These are phyloP conservation scores for Drosophila novamexicana DNA, from an alignment of 1,140 invertebrate species.

Conservation along the genomic window DNA sequence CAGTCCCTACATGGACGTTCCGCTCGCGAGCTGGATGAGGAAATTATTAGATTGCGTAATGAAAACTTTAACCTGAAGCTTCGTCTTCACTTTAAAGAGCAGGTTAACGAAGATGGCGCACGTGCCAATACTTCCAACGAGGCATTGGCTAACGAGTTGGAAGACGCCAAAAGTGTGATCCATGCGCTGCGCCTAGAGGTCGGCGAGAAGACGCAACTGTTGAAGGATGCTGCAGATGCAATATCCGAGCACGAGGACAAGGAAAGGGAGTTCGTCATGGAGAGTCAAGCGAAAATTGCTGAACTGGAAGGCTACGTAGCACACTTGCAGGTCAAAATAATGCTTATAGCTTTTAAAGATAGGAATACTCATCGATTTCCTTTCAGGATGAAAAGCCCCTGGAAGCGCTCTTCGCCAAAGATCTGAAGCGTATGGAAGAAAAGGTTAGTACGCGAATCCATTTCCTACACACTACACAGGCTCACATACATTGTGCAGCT, in stretches of 20 bases:
- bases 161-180: neutral
- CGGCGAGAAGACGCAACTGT: neutral
- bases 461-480: neutral
- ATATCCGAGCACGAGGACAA: conserved; percentile 5
- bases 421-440: neutral
- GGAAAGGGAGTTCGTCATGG: neutral
- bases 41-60: neutral
- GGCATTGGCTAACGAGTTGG: neutral
- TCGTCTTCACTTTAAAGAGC: neutral
- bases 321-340: neutral
- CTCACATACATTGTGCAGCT: neutral
- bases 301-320: neutral
- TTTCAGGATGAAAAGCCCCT: neutral
- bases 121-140: neutral
- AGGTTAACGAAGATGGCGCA: neutral
- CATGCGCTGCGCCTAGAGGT: neutral
- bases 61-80: conserved; percentile 22
- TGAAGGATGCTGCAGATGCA: neutral
- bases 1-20: neutral
- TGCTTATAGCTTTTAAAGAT: too few species aligned
- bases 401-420: neutral
- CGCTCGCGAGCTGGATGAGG: neutral
- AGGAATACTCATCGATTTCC: neutral
- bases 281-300: neutral
- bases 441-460: neutral